Evolutionary conservation across 2,113 vertebrate genomes (phyloP).

Genomic region (Desmodus rotundus): DNA sequence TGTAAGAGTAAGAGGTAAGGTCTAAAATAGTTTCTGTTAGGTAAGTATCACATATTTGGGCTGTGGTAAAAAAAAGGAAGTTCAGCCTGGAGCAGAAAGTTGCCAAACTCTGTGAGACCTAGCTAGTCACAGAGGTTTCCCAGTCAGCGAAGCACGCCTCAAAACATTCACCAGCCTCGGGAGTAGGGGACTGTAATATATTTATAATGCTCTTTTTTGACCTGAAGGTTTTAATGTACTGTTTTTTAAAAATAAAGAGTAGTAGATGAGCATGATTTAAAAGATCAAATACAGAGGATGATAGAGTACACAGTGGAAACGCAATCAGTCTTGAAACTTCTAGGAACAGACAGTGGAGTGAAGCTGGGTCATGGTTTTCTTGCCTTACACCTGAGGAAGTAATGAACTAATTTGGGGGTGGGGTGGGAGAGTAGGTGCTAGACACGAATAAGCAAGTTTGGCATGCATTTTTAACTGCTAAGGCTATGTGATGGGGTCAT

Average conservation of each 20-base stretch:
- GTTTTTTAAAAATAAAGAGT: not conserved
- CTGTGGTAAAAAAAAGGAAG: not conserved
- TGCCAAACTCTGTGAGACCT: not conserved
- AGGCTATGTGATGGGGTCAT: not conserved
- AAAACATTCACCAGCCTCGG: not conserved
- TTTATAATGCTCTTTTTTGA: not conserved
- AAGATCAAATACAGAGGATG: not conserved
- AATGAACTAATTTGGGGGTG: not conserved
- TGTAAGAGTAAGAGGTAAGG: not conserved
- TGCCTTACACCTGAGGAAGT: not conserved
- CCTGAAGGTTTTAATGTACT: not conserved
- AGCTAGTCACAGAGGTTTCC: not conserved
- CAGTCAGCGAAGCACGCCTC: not conserved
- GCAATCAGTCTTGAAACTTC: not conserved
- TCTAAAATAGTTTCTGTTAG: not conserved
- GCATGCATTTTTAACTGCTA: not conserved
- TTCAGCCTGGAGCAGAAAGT: not conserved
- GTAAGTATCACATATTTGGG: not conserved
- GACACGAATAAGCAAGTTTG: not conserved
- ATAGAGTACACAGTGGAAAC: not conserved
- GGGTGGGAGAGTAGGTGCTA: not conserved
- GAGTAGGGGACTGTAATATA: not conserved
- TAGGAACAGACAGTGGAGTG: not conserved
- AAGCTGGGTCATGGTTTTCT: not conserved
- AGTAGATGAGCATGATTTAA: not conserved